These are phyloP conservation scores for Rhopalosiphum padi DNA, from an alignment of 1,140 invertebrate species.

Conservation along the genomic window DNA sequence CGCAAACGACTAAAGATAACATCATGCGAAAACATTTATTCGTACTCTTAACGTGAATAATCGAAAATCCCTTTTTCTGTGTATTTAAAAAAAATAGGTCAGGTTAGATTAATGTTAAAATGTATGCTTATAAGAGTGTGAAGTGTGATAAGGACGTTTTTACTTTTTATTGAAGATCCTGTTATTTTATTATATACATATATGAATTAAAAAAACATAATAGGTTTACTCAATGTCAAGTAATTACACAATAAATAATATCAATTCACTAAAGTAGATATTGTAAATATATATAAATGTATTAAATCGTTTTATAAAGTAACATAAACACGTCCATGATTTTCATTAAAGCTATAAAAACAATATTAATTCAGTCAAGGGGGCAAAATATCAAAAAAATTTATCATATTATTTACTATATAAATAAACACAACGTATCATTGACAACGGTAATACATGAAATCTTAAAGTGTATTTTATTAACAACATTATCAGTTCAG, in stretches of 20 bases:
- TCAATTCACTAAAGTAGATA: neutral
- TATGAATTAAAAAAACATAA: rapidly evolving
- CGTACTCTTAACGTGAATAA: neutral
- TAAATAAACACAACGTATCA: neutral
- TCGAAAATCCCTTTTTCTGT: neutral
- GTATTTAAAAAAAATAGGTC: neutral
- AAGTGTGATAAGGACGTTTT: neutral
- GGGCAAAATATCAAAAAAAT: neutral
- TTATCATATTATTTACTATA: neutral
- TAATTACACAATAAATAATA: neutral
- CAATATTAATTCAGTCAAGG: neutral
- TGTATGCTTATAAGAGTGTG: neutral
- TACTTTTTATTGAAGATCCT: neutral
- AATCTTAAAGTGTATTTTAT: neutral
- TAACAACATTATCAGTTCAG: neutral
- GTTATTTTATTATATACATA: neutral
- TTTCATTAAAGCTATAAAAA: neutral
- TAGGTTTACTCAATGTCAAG: neutral
- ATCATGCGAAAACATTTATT: constrained; percentile 1
- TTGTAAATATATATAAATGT: neutral
- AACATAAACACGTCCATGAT: neutral
- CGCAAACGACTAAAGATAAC: neutral
- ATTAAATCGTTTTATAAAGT: neutral
- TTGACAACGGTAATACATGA: neutral
- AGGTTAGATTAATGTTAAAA: neutral